A percentile compares a stretch with the other conserved stretches of the same genome.
Conservation (phyloP, 2,113 vertebrate species). For the Columba livia region DNA sequence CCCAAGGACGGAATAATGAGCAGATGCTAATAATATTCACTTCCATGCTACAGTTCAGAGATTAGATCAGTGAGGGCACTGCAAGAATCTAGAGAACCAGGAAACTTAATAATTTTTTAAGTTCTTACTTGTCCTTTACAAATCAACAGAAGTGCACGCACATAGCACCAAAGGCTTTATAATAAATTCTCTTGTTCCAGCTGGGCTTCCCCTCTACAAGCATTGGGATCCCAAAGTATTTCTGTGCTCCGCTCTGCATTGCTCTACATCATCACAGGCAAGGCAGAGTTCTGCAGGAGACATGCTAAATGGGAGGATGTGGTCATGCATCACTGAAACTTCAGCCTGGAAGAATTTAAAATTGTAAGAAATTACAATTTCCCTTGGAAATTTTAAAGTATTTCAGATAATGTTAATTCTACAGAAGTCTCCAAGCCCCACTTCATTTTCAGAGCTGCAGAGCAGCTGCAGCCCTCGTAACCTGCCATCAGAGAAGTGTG, state of each 20-base stretch:
- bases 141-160: not conserved
- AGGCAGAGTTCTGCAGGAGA: not conserved
- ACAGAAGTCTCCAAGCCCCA: not conserved
- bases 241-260: not conserved
- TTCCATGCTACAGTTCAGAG: not conserved
- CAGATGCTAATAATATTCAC: not conserved
- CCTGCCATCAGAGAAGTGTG: not conserved
- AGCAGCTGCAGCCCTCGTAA: not conserved
- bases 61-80: not conserved
- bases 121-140: not conserved
- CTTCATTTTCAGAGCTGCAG: not conserved
- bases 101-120: not conserved
- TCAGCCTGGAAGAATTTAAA: not conserved
- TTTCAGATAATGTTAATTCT: not conserved
- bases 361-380: not conserved
- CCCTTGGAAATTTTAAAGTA: not conserved
- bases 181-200: not conserved
- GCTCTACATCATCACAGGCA: not conserved
- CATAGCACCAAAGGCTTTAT: not conserved
- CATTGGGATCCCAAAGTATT: not conserved
- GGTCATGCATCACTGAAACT: not conserved
- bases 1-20: not conserved
- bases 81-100: not conserved
- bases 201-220: not conserved
- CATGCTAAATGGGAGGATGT: not conserved